Evolutionary conservation across 1,140 invertebrate species (phyloP).

Genomic region (Listronotus bonariensis): DNA sequence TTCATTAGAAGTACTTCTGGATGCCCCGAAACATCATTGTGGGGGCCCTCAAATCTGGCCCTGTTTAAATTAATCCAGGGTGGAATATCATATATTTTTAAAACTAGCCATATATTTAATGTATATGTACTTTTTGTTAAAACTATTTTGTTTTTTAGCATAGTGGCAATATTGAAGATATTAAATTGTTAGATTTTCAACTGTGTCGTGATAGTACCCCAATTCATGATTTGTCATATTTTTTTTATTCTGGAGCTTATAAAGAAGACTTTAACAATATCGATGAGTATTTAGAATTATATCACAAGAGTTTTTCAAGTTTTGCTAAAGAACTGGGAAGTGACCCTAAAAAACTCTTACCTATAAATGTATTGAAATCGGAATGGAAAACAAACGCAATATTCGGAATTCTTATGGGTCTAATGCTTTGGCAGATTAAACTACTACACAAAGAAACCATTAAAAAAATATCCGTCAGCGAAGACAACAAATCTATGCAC

Average conservation of each 20-base stretch:
- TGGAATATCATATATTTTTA: too few relatives aligned
- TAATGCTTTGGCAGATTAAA: not conserved
- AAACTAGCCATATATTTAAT: too few relatives aligned
- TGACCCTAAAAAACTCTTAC: conserved; percentile 56
- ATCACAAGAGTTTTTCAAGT: conserved; percentile 59
- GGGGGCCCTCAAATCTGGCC: too few relatives aligned
- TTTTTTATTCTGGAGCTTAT: conserved; percentile 61
- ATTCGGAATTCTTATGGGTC: conserved; percentile 43
- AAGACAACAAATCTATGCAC: too few relatives aligned
- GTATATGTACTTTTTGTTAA: too few relatives aligned
- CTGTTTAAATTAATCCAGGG: too few relatives aligned
- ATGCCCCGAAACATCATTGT: too few relatives aligned
- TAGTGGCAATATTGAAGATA: conserved; percentile 8
- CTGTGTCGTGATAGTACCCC: conserved; percentile 61
- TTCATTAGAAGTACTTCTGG: too few relatives aligned
- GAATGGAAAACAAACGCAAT: conserved; percentile 53
- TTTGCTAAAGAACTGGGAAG: conserved; percentile 54
- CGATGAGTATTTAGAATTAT: conserved; percentile 59
- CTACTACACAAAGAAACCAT: not conserved
- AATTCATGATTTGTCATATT: conserved; percentile 62
- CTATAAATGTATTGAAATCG: conserved; percentile 50
- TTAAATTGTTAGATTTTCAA: conserved; percentile 60
- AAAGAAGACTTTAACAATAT: conserved; percentile 57
- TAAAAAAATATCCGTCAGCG: too few relatives aligned
- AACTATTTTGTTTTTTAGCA: conserved; percentile 16